Base-by-base conservation (phyloP, 2,113 vertebrate genomes). In the Podarcis cretensis region DNA sequence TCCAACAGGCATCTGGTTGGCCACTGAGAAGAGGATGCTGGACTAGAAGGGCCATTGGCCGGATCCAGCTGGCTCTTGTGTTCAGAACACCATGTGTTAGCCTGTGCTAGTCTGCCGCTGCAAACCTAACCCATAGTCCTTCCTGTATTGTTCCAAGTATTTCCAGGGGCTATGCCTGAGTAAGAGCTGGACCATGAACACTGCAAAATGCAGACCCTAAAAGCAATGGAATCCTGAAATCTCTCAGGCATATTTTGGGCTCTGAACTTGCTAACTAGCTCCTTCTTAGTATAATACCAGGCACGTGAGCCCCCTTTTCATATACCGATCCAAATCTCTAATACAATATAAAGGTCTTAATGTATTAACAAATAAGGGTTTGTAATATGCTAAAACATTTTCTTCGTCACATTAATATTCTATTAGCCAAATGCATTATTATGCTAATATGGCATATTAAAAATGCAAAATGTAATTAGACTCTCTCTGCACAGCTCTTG, bases 391-490 rank as follows among this genome's bases (percentile, higher is more conserved):
- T 94, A 95, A 48, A 83, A 93, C 94, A 92, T 93, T 93, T 30
- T 92, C 93, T 2, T n/a, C 92, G 85, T 93, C 27, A 21, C 87
- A 95, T 95, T 96, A 96, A 96, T 95, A 96, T 95, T 96, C 91
- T 94, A 96, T 95, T 95, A 94, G 88, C 89, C 81, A 83, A 92
- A 93, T 93, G 79, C 79, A 95, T 96, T 95, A 92, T 95, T 95
- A 95, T 96, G 94, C 79, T 96, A 95, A 96, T 95, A 86, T 85
- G 80, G 35, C 75, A 87, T 92, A 96, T 96, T 94, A 90, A 95
- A 96, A 94, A 95, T 96, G 96, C 93, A 96, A 95, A 95, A 92
- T 94, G 94, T 94, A 95, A 96, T 95, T 95, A 95, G 89, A 90
- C 0, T 30, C 94, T 94, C 91, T 94, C 91, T 85, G 82, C 93